These are phyloP conservation scores for Alsophila aescularia DNA, from an alignment of 2,888 invertebrate species.

Conservation along the genomic window DNA sequence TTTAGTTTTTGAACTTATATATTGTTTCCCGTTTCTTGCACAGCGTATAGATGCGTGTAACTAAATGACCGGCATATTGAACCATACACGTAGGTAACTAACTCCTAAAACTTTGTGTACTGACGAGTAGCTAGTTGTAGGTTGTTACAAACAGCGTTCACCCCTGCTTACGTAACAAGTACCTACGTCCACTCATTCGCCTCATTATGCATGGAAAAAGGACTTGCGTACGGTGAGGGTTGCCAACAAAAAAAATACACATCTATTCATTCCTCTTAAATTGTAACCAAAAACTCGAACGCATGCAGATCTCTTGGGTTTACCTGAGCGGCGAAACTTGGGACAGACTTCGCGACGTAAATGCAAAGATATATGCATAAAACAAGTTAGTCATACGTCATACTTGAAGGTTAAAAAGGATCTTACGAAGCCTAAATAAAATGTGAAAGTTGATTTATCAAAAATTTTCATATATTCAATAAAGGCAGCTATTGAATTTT, in stretches of 20 bases:
- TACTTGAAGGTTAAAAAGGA: too few species aligned
- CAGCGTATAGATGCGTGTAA: too few species aligned
- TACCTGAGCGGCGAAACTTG: background rate
- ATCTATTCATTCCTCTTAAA: background rate
- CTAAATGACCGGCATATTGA: background rate
- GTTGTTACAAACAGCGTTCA: background rate
- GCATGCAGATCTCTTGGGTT: background rate
- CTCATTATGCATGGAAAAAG: conserved; percentile 17
- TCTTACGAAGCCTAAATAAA: too few species aligned
- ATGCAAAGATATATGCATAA: too few species aligned
- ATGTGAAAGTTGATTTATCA: too few species aligned
- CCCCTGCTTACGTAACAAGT: conserved; percentile 1
- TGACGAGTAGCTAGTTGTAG: background rate
- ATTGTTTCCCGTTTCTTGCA: too few species aligned
- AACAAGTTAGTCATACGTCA: too few species aligned
- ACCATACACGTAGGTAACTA: background rate
- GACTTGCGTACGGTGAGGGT: conserved; percentile 8
- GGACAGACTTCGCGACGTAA: background rate
- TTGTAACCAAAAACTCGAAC: background rate
- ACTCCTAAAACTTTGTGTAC: background rate
- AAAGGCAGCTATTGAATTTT: too few species aligned
- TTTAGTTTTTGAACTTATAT: too few species aligned
- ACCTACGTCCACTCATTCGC: background rate
- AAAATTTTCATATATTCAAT: too few species aligned
- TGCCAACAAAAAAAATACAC: background rate